Conservation (phyloP, 2,797 vertebrate species). For the Enteromius trimaculatus region DNA sequence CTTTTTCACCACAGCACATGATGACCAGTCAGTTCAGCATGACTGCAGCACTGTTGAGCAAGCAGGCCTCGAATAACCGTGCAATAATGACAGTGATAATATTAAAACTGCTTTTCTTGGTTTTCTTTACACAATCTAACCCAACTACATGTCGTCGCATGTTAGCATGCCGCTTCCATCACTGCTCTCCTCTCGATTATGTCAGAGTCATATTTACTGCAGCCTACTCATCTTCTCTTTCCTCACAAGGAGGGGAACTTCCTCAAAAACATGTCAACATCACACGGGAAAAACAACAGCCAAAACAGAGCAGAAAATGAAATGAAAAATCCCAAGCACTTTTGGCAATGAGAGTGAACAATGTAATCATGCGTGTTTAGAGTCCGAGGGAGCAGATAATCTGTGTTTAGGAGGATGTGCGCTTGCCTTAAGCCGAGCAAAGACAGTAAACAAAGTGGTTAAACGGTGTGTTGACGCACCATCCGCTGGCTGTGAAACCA, state of each 20-base stretch:
- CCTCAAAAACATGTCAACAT: conserved; percentile 43
- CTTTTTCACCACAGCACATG: conserved; percentile 17
- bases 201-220: conserved; percentile 28
- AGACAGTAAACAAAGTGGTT: conserved; percentile 69
- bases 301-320: conserved; percentile 22
- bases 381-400: conserved; percentile 65
- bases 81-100: not conserved
- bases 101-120: not conserved
- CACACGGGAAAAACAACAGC: conserved; percentile 16
- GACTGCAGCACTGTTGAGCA: not conserved
- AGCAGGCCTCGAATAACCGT: not conserved
- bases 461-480: conserved; percentile 8
- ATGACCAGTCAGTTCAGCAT: not conserved
- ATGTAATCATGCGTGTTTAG: conserved; percentile 71
- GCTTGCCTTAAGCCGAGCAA: conserved; percentile 56
- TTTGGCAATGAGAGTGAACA: conserved; percentile 59
- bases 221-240: conserved; percentile 9
- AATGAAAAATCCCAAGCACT: conserved; percentile 52
- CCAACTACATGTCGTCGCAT: not conserved
- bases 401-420: conserved; percentile 70
- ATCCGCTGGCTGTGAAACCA: not conserved
- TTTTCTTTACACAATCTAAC: not conserved
- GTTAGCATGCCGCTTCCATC: not conserved
- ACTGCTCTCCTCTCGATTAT: not conserved
- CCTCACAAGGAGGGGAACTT: conserved; percentile 16